A percentile compares a stretch with the other conserved stretches of the same genome.
Evolutionary conservation across 2,113 vertebrate species (phyloP).

Genomic region (Tychaedon coryphoeus): DNA sequence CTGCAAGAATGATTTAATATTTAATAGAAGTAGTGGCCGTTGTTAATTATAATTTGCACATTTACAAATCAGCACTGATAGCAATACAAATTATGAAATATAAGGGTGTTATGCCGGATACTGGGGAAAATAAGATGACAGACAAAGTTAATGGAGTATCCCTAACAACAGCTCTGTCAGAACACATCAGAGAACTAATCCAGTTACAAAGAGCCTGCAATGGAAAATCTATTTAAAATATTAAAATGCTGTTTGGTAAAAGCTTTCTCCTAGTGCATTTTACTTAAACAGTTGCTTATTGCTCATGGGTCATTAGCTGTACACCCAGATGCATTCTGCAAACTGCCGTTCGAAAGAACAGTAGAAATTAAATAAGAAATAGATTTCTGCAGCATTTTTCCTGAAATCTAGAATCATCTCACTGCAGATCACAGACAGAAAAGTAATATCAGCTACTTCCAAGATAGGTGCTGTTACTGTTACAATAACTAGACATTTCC

Average conservation of each 20-base stretch:
- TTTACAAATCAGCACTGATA: conserved; percentile 99
- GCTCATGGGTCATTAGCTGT: conserved; percentile 95
- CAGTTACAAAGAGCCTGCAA: conserved; percentile 89
- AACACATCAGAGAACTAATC: conserved; percentile 97
- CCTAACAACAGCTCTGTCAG: conserved; percentile 96
- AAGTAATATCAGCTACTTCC: conserved; percentile 14
- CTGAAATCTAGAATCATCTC: conserved; percentile 55
- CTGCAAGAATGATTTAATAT: conserved; percentile 98
- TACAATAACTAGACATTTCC: not conserved
- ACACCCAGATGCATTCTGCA: conserved; percentile 85
- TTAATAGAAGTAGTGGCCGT: conserved; percentile 95
- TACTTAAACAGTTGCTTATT: conserved; percentile 97
- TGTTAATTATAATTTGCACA: conserved; percentile 99
- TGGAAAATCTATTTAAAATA: conserved; percentile 98
- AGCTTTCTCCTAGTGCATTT: conserved; percentile 91
- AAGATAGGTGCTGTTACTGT: not conserved
- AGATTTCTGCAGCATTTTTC: conserved; percentile 68
- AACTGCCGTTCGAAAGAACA: conserved; percentile 80
- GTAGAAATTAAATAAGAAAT: conserved; percentile 87
- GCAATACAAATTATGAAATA: conserved; percentile 99
- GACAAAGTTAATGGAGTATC: conserved; percentile 98
- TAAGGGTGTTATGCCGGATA: conserved; percentile 90
- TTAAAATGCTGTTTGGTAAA: conserved; percentile 98
- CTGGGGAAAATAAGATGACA: conserved; percentile 93
- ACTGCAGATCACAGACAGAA: conserved; percentile 30